These are phyloP conservation scores for Myopa testacea DNA, from an alignment of 2,888 invertebrate species.

Conservation along the genomic window DNA sequence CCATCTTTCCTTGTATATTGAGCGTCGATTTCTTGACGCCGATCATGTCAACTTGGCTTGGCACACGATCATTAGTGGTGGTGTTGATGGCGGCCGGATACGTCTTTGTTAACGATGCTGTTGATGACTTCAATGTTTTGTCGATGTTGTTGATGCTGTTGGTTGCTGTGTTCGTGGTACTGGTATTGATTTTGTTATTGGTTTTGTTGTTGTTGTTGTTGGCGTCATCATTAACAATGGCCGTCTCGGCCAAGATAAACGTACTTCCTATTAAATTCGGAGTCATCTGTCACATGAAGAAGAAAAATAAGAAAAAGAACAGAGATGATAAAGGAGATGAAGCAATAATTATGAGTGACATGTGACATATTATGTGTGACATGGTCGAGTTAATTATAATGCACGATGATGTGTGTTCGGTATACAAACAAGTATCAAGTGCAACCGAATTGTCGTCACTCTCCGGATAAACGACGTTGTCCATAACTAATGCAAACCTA, in stretches of 20 bases:
- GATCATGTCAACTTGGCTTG: constrained; percentile 45
- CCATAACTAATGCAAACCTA: background rate
- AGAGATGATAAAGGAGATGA: background rate
- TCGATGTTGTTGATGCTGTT: constrained; percentile 3
- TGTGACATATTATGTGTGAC: background rate
- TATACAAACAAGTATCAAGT: background rate
- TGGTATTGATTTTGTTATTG: constrained; percentile 31
- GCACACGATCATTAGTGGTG: constrained; percentile 47
- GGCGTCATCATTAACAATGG: constrained; percentile 59
- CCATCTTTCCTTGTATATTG: background rate
- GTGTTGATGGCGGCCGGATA: constrained; percentile 14
- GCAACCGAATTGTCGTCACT: background rate
- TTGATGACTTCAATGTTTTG: constrained; percentile 5
- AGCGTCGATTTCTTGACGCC: constrained; percentile 33
- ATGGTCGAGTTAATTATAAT: too few relatives aligned
- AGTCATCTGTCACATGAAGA: constrained; percentile 69
- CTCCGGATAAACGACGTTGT: background rate
- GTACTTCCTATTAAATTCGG: constrained; percentile 74
- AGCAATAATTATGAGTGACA: background rate
- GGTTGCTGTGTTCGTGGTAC: constrained; percentile 4
- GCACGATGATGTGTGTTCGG: background rate
- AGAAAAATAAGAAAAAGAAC: constrained; percentile 2
- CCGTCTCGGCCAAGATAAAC: constrained; percentile 71
- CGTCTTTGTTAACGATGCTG: constrained; percentile 35
- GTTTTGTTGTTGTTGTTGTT: constrained; percentile 47